Evolutionary conservation across 2,113 vertebrate species (phyloP), one percentile per base, ranked within the genome.

Genomic region (Suricata suricatta): DNA sequence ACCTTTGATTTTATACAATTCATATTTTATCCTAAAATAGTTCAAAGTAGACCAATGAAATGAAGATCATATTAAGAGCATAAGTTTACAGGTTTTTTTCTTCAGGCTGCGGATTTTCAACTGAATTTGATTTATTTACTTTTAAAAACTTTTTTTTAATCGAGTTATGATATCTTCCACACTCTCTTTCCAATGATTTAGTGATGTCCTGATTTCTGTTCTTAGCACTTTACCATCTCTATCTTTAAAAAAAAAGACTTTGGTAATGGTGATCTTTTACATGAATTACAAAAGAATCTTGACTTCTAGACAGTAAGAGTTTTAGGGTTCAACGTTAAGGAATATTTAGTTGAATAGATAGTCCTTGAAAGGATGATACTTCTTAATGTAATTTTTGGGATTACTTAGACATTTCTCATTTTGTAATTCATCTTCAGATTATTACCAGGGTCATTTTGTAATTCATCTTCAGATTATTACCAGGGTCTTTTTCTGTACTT

Each of bases 231-330:
- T 91, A 63, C 23, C 8, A 60, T 71, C 90, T 91, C 29, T 88
- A 2, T 79, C 19, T 54, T 63, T 83, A 47, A 90, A 90, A 74
- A 74, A 76, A 54, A 82, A n/a, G 19, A 66, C 23, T 27, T n/a
- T 86, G 27, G 41, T 50, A 29, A 29, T 38, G 44, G 71, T 74
- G 64, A 52, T 93, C 54, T 82, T 14, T 38, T 54, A 14, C 21
- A n/a, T 93, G 35, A 95, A 57, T 44, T 84, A 38, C 52, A 76
- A 95, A 93, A 50, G 21, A 90, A 95, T 19, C 60, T 93, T 83
- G n/a, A 90, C 35, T 1, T 96, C 41, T 71, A 33, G 35, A 82
- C 23, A 68, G 11, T 88, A 82, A 71, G 19, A 88, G 38, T 81
- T 66, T 79, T 90, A 81, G 31, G 9, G 89, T 90, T 92, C 19